Evolutionary conservation across 2,797 vertebrate species (phyloP).

Genomic region (Rhabdomys pumilio): DNA sequence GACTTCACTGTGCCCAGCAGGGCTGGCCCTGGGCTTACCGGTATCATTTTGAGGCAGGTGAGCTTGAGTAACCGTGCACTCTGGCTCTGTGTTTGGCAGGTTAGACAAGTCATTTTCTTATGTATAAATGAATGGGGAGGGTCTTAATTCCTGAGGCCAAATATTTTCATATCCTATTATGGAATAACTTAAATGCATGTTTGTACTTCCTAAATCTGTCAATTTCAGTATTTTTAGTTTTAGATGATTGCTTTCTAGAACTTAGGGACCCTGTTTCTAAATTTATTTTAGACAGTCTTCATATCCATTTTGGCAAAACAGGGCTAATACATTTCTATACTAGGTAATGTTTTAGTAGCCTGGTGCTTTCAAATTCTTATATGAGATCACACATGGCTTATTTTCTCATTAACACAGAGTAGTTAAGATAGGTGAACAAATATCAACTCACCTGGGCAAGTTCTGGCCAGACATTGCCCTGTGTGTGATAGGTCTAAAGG

Average conservation of each 20-base stretch:
- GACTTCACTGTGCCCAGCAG: constrained; percentile 83
- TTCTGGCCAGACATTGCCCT: background rate
- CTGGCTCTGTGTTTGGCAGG: constrained; percentile 26
- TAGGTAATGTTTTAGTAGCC: background rate
- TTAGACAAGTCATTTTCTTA: constrained; percentile 80
- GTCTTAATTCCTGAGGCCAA: constrained; percentile 75
- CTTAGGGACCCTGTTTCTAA: background rate
- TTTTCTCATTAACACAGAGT: constrained; percentile 8
- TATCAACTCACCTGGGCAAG: background rate
- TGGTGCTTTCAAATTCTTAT: constrained; percentile 29
- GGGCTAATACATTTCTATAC: background rate
- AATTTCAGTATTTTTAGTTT: background rate
- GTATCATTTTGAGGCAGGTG: constrained; percentile 82
- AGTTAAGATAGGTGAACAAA: background rate
- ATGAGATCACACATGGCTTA: background rate
- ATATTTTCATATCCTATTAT: constrained; percentile 49
- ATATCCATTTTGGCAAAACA: constrained; percentile 9
- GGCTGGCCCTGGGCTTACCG: constrained; percentile 77
- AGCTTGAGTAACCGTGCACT: constrained; percentile 68
- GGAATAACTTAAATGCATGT: background rate
- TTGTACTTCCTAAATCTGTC: constrained; percentile 40
- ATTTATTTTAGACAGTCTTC: constrained; percentile 24
- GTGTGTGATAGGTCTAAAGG: constrained; percentile 1
- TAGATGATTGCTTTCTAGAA: background rate
- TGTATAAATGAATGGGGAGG: constrained; percentile 62